phyloP scores from a whole-genome alignment of 1,140 invertebrate species.

The Halesus radiatus region DNA sequence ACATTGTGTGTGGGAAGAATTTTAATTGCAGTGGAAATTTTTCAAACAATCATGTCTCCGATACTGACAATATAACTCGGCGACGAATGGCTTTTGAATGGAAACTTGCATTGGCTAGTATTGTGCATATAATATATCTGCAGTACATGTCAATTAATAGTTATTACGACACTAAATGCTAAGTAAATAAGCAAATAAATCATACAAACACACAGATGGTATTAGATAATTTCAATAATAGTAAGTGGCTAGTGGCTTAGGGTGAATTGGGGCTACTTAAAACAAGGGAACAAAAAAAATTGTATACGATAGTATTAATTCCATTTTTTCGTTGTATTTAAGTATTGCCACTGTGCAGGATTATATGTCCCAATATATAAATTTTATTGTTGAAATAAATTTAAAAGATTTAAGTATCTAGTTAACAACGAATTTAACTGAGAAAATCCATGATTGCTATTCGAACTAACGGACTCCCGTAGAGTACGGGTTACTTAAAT shows the following conservation, averaged over 20 bases:
- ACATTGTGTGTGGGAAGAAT: neutral
- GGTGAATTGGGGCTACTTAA: neutral
- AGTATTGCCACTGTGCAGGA: too few species aligned
- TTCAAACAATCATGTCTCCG: neutral
- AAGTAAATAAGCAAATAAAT: conserved; percentile 15
- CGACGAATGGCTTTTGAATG: neutral
- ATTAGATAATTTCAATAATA: conserved; percentile 1
- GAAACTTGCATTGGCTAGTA: neutral
- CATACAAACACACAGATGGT: neutral
- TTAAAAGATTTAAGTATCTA: too few species aligned
- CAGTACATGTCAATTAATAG: neutral
- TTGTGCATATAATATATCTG: neutral
- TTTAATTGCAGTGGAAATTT: conserved; percentile 20
- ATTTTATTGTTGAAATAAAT: too few species aligned
- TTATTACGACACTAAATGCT: neutral
- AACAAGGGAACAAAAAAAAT: too few species aligned
- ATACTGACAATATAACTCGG: neutral
- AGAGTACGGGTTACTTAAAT: too few species aligned
- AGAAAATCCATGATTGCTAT: too few species aligned
- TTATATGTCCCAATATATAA: too few species aligned
- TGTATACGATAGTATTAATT: too few species aligned
- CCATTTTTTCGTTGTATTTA: too few species aligned
- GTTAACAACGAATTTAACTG: too few species aligned
- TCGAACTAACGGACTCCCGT: too few species aligned
- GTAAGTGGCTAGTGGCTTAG: neutral